phyloP scores from a whole-genome alignment of 2,888 invertebrate genomes.

The Cartodere bifasciata region DNA sequence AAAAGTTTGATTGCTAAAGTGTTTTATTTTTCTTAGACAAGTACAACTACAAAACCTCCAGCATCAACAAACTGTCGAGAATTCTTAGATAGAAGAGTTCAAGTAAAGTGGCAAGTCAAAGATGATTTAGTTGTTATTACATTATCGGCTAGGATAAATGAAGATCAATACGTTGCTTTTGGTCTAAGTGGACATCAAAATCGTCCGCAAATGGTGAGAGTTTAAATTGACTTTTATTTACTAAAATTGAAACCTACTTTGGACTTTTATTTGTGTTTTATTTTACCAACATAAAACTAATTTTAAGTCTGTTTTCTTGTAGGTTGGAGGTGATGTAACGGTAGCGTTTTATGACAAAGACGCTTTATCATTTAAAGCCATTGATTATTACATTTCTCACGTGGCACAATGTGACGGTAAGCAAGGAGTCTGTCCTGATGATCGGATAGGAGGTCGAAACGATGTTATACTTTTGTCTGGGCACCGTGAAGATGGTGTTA shows the following conservation, averaged over 20 bases:
- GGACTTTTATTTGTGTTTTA: not conserved
- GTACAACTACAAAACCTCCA: slow-evolving; percentile 56
- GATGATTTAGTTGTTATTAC: slow-evolving; percentile 66
- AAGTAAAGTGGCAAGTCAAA: slow-evolving; percentile 77
- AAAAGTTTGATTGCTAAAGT: too few relatives aligned
- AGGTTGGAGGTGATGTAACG: slow-evolving; percentile 66
- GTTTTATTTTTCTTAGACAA: slow-evolving; percentile 49
- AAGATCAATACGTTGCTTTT: slow-evolving; percentile 81
- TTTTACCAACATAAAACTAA: slow-evolving; percentile 4
- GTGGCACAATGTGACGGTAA: slow-evolving; percentile 71
- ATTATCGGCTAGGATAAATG: slow-evolving; percentile 62
- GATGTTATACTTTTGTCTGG: slow-evolving; percentile 66
- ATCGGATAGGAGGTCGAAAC: slow-evolving; percentile 67
- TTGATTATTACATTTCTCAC: slow-evolving; percentile 76
- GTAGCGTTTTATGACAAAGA: slow-evolving; percentile 61
- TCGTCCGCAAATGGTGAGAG: slow-evolving; percentile 51
- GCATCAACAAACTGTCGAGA: slow-evolving; percentile 68
- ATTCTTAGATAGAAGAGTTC: slow-evolving; percentile 66
- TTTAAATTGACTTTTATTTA: not conserved
- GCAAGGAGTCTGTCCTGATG: slow-evolving; percentile 78
- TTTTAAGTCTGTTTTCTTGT: slow-evolving; percentile 15
- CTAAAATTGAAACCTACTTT: not conserved
- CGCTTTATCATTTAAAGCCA: slow-evolving; percentile 53
- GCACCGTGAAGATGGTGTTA: slow-evolving; percentile 64
- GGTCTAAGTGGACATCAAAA: slow-evolving; percentile 71